Evolutionary conservation across 2,113 vertebrate species (phyloP), one percentile per base, ranked within the genome.

Genomic region (Notothenia coriiceps): DNA sequence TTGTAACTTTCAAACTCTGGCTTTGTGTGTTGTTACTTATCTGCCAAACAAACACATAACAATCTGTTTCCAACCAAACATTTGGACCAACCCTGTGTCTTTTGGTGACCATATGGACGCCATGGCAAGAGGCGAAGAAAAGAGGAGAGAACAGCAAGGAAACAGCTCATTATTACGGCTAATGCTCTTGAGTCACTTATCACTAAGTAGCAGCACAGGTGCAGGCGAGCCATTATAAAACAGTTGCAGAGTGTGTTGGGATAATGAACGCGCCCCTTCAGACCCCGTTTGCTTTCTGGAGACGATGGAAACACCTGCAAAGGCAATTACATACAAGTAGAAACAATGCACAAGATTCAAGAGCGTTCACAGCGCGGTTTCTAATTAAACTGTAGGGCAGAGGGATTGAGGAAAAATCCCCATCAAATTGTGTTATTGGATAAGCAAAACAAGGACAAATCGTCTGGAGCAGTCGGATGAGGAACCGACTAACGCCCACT

Each of bases 121-220:
- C 7, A 81, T 20, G 22, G 55, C 3, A 61, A 55, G 25, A 80
- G 35, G 71, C 13, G 9, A 29, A 54, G 10, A 47, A 56, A 62
- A 56, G 44, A 82, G 49, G 20, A 67, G 47, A 73, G 20, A 20
- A 81, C 79, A 82, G 65, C 11, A 80, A 81, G 79, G 63, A 88
- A 88, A 73, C 50, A 49, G 77, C 88, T 91, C 79, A 85, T 88
- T 88, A 87, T 86, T 87, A 83, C 83, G 74, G 76, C 67, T 82
- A 86, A 87, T 86, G 74, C 82, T 86, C 83, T 78, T 74, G 82
- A 89, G 86, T 86, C 90, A 90, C 84, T 91, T 92, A 93, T 94
- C 89, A 88, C 75, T 70, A 74, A 91, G 86, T 83, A 89, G 86
- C 88, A 90, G 90, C 86, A 79, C 86, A 87, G 88, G 89, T 91